Conservation (phyloP, 2,113 vertebrate species). For the Fregata magnificens region DNA sequence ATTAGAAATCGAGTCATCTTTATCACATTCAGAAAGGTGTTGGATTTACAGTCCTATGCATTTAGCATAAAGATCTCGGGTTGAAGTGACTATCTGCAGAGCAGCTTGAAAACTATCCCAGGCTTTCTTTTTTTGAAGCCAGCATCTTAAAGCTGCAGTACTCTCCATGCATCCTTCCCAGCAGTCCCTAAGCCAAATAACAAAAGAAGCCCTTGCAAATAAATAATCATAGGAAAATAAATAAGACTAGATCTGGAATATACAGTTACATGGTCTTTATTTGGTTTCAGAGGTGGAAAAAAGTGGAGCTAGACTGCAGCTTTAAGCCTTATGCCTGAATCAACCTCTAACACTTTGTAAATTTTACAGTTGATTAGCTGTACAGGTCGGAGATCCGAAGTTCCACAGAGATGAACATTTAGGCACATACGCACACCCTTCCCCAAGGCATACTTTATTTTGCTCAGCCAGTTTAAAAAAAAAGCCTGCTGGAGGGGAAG, state of each 20-base stretch:
- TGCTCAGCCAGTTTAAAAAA: neutral
- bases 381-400: neutral
- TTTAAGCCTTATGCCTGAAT: conserved; percentile 41
- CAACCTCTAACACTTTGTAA: neutral
- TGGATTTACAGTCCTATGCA: neutral
- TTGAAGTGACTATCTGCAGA: neutral
- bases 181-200: conserved; percentile 46
- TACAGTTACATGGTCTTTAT: conserved; percentile 60
- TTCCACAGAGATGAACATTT: neutral
- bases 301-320: conserved; percentile 51
- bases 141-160: conserved; percentile 61
- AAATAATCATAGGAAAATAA: conserved; percentile 63
- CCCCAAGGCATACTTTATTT: conserved; percentile 45
- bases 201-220: conserved; percentile 54
- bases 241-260: conserved; percentile 43
- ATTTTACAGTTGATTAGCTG: conserved; percentile 25
- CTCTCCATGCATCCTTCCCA: conserved; percentile 41
- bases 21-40: conserved; percentile 20
- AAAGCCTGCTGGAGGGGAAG: neutral
- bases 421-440: conserved; percentile 6
- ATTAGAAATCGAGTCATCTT: conserved; percentile 9
- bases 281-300: conserved; percentile 65
- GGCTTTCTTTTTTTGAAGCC: neutral
- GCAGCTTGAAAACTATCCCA: neutral
- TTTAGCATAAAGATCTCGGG: neutral